phyloP scores from a whole-genome alignment of 2,113 vertebrate species.

The Pangasianodon gigas region DNA sequence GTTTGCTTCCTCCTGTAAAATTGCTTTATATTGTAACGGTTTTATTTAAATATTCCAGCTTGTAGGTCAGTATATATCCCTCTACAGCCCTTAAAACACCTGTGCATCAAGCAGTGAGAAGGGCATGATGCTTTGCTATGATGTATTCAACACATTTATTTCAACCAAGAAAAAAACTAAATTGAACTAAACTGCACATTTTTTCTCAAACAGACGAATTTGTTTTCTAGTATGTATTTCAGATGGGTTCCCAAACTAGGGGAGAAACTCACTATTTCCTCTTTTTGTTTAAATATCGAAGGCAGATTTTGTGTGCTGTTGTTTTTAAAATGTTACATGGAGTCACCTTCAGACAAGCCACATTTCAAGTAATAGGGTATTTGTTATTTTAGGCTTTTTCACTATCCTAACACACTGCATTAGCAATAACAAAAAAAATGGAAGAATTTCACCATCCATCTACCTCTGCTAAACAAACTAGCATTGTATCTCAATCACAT shows the following conservation, averaged over 20 bases:
- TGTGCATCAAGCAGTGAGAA: neutral
- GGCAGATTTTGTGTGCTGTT: neutral
- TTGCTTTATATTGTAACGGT: neutral
- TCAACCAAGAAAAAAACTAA: neutral
- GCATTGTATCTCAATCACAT: neutral
- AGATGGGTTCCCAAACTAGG: neutral
- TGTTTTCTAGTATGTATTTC: neutral
- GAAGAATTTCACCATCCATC: neutral
- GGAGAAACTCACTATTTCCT: neutral
- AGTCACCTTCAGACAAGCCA: neutral
- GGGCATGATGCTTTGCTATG: neutral
- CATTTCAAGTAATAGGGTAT: neutral
- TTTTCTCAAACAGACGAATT: neutral
- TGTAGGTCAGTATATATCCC: neutral
- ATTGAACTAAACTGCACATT: neutral
- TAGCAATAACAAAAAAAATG: neutral
- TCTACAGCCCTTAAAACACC: neutral
- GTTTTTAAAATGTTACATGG: neutral
- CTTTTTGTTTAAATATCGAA: neutral
- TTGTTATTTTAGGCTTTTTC: neutral
- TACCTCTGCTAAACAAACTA: neutral
- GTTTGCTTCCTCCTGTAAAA: neutral
- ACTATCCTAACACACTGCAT: neutral
- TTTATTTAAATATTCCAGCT: neutral
- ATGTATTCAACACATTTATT: neutral